Conservation (phyloP, 2,113 vertebrate genomes). For the Malaclemys terrapin region DNA sequence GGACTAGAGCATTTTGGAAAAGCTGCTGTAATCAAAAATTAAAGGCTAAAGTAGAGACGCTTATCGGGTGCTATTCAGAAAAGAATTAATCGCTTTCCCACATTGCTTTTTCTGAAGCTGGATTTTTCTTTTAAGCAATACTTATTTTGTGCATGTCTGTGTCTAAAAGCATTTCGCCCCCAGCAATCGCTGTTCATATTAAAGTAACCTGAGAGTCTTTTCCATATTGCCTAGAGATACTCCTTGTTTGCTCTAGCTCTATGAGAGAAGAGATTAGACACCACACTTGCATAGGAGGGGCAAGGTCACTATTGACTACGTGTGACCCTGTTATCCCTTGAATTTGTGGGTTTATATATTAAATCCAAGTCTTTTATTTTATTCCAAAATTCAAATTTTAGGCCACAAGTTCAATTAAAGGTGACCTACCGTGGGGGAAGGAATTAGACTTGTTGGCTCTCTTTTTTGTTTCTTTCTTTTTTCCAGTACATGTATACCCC, state of each 20-base stretch:
- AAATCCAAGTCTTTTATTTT: background rate
- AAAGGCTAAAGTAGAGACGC: background rate
- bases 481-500: background rate
- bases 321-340: rapidly evolving
- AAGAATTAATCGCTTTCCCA: background rate
- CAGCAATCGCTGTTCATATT: background rate
- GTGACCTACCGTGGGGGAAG: background rate
- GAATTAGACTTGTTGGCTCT: background rate
- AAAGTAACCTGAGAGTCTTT: rapidly evolving
- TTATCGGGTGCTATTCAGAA: background rate
- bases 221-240: rapidly evolving
- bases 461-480: background rate
- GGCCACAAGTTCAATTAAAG: background rate
- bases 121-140: background rate
- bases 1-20: rapidly evolving
- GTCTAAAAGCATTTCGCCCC: rapidly evolving
- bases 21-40: background rate
- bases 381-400: background rate
- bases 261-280: background rate
- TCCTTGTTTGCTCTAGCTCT: background rate
- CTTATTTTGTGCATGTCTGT: rapidly evolving
- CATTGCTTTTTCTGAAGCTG: background rate
- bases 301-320: rapidly evolving
- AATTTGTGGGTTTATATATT: background rate
- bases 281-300: rapidly evolving